These are phyloP conservation scores for Azemiops feae DNA, from an alignment of 2,113 vertebrate species.

Conservation along the genomic window DNA sequence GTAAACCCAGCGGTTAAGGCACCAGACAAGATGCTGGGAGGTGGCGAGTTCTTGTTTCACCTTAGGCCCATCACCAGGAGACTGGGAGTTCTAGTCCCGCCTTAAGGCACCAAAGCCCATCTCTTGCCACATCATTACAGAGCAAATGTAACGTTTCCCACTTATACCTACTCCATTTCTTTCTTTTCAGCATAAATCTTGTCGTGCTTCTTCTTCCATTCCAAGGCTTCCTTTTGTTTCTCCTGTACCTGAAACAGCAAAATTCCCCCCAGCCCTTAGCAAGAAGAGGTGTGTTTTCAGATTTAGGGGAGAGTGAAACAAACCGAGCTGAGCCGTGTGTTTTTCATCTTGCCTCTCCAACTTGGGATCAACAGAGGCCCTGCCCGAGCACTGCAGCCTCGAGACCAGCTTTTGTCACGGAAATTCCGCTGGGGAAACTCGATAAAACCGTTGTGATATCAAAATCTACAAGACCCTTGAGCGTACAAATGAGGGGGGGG, in stretches of 20 bases:
- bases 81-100: too few relatives aligned
- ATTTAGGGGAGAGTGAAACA: background rate
- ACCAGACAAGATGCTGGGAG: background rate
- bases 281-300: background rate
- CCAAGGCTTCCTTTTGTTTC: conserved; percentile 58
- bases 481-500: too few relatives aligned
- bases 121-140: background rate
- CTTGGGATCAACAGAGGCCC: background rate
- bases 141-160: rapidly evolving
- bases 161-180: conserved; percentile 81
- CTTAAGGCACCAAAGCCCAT: background rate
- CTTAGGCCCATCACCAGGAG: too few relatives aligned
- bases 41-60: background rate
- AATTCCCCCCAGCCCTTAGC: background rate
- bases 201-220: conserved; percentile 72
- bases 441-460: too few relatives aligned
- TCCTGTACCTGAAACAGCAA: conserved; percentile 68
- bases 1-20: background rate
- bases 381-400: too few relatives aligned
- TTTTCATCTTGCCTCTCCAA: background rate
- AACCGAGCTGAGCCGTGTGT: rapidly evolving
- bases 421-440: background rate
- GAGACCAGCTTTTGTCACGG: background rate
- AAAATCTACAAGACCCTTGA: background rate
- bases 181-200: conserved; percentile 69